Conservation (phyloP, 1,140 invertebrate genomes). For the Drosophila equinoxialis region DNA sequence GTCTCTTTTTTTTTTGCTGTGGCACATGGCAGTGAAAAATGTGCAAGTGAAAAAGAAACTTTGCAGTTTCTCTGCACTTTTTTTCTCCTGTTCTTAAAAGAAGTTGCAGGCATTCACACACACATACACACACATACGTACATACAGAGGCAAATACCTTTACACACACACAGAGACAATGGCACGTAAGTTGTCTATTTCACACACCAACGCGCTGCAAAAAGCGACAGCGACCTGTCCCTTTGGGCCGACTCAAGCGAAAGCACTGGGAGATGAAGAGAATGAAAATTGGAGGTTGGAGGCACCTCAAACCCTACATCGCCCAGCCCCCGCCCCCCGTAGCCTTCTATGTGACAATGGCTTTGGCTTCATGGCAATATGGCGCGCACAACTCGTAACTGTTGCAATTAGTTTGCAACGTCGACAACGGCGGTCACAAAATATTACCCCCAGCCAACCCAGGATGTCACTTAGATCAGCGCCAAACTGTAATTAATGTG, state of each 20-base stretch:
- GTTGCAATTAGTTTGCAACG: constrained; percentile 70
- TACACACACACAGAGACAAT: constrained; percentile 34
- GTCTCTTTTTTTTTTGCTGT: constrained; percentile 32
- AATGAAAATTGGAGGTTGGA: background rate
- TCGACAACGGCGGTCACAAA: constrained; percentile 52
- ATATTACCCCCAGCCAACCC: constrained; percentile 37
- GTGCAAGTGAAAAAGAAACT: constrained; percentile 52
- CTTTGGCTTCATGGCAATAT: constrained; percentile 58
- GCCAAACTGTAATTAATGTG: constrained; percentile 62
- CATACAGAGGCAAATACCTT: background rate
- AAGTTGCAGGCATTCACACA: constrained; percentile 35
- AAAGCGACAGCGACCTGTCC: constrained; percentile 39
- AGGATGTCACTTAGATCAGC: constrained; percentile 24
- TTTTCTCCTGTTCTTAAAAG: constrained; percentile 31
- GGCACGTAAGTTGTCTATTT: constrained; percentile 71
- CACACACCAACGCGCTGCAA: constrained; percentile 65
- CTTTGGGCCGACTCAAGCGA: constrained; percentile 18
- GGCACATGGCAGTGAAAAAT: constrained; percentile 73
- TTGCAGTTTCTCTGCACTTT: constrained; percentile 46
- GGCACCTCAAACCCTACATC: background rate
- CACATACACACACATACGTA: background rate
- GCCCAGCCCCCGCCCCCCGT: too few relatives aligned
- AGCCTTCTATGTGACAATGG: constrained; percentile 16
- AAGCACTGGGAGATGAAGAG: background rate
- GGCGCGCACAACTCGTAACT: constrained; percentile 61